Conservation (phyloP, 2,113 vertebrate species). For the Ptychochromis oligacanthus region DNA sequence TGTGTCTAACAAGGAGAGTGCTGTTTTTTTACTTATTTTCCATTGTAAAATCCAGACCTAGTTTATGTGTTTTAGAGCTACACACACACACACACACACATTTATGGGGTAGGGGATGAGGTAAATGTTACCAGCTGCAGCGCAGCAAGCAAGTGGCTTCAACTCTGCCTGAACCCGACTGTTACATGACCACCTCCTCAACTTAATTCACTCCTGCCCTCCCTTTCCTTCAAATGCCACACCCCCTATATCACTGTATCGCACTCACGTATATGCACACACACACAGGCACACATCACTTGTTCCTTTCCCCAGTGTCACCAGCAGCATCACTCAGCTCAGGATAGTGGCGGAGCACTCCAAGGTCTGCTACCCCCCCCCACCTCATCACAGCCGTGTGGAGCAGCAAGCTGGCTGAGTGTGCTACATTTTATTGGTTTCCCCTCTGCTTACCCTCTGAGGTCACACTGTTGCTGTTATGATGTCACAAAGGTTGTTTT, state of each 20-base stretch:
- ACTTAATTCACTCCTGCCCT: conserved; percentile 57
- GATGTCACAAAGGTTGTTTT: conserved; percentile 47
- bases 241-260: conserved; percentile 28
- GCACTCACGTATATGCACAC: not conserved
- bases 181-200: conserved; percentile 71
- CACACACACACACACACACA: conserved; percentile 22
- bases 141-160: conserved; percentile 69
- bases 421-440: conserved; percentile 39
- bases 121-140: conserved; percentile 81
- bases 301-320: conserved; percentile 24
- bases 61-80: conserved; percentile 62
- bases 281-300: not conserved
- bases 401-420: conserved; percentile 4
- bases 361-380: conserved; percentile 47
- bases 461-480: conserved; percentile 12
- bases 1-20: conserved; percentile 31
- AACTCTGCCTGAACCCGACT: conserved; percentile 78
- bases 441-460: conserved; percentile 12
- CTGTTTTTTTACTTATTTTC: conserved; percentile 69
- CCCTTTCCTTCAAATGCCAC: conserved; percentile 37
- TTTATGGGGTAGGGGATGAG: conserved; percentile 60
- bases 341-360: conserved; percentile 24
- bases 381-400: conserved; percentile 44
- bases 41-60: conserved; percentile 61
- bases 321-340: conserved; percentile 54